phyloP scores from a whole-genome alignment of 1,140 invertebrate genomes.

The Tribolium madens region DNA sequence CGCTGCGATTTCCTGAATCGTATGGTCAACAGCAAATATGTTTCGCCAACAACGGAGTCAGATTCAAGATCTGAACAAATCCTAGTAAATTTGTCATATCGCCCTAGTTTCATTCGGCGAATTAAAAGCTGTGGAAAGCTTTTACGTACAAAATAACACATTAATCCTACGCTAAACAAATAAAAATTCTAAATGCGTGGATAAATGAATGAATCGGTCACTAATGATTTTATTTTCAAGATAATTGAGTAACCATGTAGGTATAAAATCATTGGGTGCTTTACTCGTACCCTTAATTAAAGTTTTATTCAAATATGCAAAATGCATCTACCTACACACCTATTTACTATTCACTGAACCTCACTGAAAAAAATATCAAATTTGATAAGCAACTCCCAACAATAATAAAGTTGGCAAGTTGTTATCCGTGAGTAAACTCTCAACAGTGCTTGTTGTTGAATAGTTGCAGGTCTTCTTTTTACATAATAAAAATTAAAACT shows the following conservation, averaged over 20 bases:
- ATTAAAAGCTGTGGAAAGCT: no score
- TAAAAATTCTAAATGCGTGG: neutral
- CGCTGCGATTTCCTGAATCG: neutral
- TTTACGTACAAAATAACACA: neutral
- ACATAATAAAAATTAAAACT: neutral
- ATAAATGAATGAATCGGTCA: neutral
- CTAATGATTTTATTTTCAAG: no score
- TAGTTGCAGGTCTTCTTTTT: neutral
- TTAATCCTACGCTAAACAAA: neutral
- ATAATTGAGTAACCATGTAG: neutral
- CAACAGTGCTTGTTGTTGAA: neutral
- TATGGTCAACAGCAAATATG: neutral
- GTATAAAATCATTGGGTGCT: neutral
- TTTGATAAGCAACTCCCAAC: neutral
- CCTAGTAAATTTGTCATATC: neutral
- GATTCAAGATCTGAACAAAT: neutral
- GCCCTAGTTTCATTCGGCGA: neutral
- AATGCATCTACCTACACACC: neutral
- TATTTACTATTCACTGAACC: neutral
- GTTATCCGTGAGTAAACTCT: neutral
- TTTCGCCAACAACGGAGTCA: neutral
- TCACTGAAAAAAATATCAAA: neutral
- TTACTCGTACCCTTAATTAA: neutral
- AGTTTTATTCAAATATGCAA: constrained; percentile 12
- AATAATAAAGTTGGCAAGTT: neutral